Evolutionary conservation across 2,797 vertebrate genomes (phyloP).

Genomic region (Pangasius djambal): DNA sequence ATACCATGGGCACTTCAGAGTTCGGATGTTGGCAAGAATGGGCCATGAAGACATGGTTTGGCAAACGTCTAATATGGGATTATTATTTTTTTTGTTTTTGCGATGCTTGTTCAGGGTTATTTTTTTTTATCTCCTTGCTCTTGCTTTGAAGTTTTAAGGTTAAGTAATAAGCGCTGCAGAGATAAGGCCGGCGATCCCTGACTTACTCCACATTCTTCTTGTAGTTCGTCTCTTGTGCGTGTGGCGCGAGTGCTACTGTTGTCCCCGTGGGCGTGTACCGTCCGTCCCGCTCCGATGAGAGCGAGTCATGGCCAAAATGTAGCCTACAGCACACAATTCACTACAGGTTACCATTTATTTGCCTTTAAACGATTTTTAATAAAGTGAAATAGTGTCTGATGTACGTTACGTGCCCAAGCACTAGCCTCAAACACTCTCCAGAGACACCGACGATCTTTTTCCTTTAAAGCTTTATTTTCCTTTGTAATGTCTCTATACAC

Average conservation of each 20-base stretch:
- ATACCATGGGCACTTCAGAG: neutral
- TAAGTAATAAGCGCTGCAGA: neutral
- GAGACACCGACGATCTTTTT: no score
- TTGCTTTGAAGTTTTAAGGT: neutral
- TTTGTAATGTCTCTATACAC: neutral
- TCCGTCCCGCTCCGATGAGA: neutral
- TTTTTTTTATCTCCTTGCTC: neutral
- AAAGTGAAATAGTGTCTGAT: neutral
- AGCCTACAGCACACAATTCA: neutral
- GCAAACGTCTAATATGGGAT: neutral
- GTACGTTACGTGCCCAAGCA: neutral
- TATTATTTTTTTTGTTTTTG: neutral
- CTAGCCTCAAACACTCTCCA: no score
- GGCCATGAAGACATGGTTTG: neutral
- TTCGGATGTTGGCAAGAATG: neutral
- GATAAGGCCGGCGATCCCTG: neutral
- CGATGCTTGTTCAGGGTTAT: no score
- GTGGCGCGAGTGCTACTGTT: neutral
- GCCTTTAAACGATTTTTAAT: neutral
- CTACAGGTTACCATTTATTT: neutral
- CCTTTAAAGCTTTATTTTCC: neutral
- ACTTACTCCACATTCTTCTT: neutral
- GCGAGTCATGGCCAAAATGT: neutral
- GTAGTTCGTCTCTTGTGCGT: neutral
- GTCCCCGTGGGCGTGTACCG: neutral